Evolutionary conservation across 1,140 invertebrate species (phyloP).

Genomic region (Bombus pyrosoma): DNA sequence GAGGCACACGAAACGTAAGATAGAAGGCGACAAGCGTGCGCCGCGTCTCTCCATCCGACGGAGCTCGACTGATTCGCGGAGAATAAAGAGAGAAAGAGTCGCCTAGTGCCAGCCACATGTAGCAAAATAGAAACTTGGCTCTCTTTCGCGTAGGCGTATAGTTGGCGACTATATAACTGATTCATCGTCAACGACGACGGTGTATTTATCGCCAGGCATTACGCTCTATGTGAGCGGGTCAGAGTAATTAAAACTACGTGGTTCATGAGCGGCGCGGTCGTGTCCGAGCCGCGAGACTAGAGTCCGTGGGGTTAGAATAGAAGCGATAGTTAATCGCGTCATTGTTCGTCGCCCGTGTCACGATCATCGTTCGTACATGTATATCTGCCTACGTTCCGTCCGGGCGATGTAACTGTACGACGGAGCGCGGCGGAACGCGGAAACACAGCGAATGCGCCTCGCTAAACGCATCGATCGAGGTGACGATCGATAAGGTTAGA

Average conservation of each 20-base stretch:
- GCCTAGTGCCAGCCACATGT: constrained; percentile 51
- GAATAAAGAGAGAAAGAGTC: constrained; percentile 19
- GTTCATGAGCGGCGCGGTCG: not conserved
- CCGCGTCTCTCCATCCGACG: not conserved
- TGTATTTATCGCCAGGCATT: constrained; percentile 25
- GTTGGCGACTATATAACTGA: constrained; percentile 18
- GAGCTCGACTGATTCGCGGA: not conserved
- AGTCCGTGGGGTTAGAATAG: not conserved
- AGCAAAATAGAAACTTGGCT: constrained; percentile 67
- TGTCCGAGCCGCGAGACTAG: not conserved
- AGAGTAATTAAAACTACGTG: constrained; percentile 37
- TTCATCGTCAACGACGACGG: constrained; percentile 34
- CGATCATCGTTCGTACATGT: not conserved
- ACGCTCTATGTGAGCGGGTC: not conserved
- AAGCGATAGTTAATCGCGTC: constrained; percentile 29
- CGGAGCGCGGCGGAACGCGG: constrained; percentile 35
- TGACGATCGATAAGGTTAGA: constrained; percentile 31
- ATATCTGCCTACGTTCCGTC: not conserved
- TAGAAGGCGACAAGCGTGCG: constrained; percentile 27
- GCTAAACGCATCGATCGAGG: constrained; percentile 25
- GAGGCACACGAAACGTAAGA: constrained; percentile 48
- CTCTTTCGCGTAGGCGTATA: constrained; percentile 41
- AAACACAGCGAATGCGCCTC: not conserved
- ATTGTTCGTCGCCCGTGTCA: not conserved
- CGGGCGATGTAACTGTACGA: not conserved